Evolutionary conservation across 2,797 vertebrate species (phyloP), one percentile per base, ranked within the genome.

Genomic region (Hyperoplus immaculatus): DNA sequence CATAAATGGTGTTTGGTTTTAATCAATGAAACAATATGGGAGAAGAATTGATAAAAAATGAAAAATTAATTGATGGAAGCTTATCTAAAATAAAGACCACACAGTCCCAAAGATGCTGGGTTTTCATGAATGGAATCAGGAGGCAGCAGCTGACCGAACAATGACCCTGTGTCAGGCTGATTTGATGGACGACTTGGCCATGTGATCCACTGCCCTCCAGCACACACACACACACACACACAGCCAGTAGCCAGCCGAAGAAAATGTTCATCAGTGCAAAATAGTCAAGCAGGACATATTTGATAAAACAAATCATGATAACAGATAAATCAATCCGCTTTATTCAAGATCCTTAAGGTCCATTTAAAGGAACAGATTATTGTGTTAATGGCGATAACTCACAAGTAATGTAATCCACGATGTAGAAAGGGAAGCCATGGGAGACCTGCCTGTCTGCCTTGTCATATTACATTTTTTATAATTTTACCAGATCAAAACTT

Each of bases 51-150:
- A 8, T 29, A 8, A 6, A 36, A 36, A 14, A 9, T 39, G 1
- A 0, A 41, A 18, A 1, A 13, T 45, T 15, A 4, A 11, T 6
- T 39, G 4, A 42, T 58, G 15, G 43, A 14, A 21, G 36, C 39
- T 53, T 9, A 12, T 46, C 15, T 60, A 21, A 51, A 39, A 41
- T 9, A 5, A 57, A 54, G 13, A 9, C 21, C 29, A 6, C 53
- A 11, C 18, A 21, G 46, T 55, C 42, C 0, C 0, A 41, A 42
- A 41, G 1, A 45, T 41, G 59, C 47, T 41, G 49, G 18, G 8
- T 62, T 71, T 72, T 76, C 46, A 72, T 83, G 70, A 82, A 72
- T 77, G 71, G 59, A 67, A 60, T 21, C 54, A 50, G 67, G 5
- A 16, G n/a, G 54, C 51, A 66, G 57, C 67, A 65, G 76, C 75